These are phyloP conservation scores for Dasypus novemcinctus DNA, from an alignment of 2,113 vertebrate genomes.

Conservation along the genomic window DNA sequence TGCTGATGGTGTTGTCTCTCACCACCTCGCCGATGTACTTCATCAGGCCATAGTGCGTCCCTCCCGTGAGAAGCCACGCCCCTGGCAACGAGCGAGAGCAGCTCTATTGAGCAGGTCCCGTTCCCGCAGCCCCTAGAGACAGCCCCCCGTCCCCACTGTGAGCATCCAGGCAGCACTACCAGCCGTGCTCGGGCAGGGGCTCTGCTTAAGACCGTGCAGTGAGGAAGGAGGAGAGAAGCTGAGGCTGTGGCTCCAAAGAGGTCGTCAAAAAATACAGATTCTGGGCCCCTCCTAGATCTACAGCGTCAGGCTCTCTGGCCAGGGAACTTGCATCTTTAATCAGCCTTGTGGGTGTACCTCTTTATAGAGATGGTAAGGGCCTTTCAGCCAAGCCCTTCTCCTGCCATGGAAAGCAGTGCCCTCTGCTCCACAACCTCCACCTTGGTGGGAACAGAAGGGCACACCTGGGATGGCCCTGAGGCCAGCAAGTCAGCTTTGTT, in stretches of 20 bases:
- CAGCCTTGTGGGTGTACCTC: background rate
- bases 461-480: background rate
- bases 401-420: accelerated
- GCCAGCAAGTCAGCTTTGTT: background rate
- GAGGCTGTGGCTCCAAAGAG: background rate
- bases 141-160: accelerated
- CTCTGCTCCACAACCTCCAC: too few relatives aligned
- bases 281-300: background rate
- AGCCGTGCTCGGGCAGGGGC: too few relatives aligned
- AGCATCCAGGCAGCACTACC: accelerated
- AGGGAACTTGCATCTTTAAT: background rate
- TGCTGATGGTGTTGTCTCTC: conserved; percentile 87
- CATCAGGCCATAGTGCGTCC: conserved; percentile 88
- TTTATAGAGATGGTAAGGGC: background rate
- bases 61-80: conserved; percentile 88
- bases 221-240: background rate
- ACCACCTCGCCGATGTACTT: conserved; percentile 88
- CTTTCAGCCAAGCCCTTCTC: background rate
- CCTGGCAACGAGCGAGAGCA: conserved; percentile 67
- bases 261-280: background rate
- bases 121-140: background rate
- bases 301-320: background rate
- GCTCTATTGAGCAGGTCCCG: background rate
- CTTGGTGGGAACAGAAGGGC: accelerated
- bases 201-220: accelerated